Conservation (phyloP, 2,113 vertebrate species). For the Acrocephalus arundinaceus region DNA sequence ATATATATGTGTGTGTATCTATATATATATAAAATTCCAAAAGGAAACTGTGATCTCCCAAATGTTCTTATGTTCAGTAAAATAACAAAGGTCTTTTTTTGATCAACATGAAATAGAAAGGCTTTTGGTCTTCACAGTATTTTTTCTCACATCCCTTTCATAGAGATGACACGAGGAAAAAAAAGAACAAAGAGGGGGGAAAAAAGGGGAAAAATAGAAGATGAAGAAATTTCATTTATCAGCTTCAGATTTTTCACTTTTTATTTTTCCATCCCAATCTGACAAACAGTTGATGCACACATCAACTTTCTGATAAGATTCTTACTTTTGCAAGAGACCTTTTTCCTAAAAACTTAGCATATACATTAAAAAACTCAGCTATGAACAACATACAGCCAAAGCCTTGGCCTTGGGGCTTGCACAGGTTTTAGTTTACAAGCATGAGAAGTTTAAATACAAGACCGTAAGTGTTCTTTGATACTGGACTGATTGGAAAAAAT, state of each 20-base stretch:
- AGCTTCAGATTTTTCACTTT: background rate
- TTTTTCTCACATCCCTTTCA: background rate
- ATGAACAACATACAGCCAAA: background rate
- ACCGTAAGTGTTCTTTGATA: constrained; percentile 31
- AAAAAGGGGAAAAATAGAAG: background rate
- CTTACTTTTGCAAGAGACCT: background rate
- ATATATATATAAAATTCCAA: background rate
- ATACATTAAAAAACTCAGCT: background rate
- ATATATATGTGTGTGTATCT: too few relatives aligned
- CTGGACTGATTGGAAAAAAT: constrained; percentile 1
- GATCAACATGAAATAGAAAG: background rate
- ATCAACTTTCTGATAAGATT: background rate
- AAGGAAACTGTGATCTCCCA: background rate
- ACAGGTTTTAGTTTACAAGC: constrained; percentile 35
- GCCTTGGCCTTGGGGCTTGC: background rate
- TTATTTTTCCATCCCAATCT: background rate
- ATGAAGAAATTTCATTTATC: background rate
- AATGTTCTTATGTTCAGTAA: background rate
- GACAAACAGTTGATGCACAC: background rate
- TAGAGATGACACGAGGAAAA: background rate
- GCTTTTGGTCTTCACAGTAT: background rate
- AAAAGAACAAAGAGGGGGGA: background rate
- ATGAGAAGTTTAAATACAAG: background rate
- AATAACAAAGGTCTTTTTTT: background rate
- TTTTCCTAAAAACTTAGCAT: background rate